Base-by-base conservation (phyloP, 2,797 vertebrate species). In the Naso thynnoides region DNA sequence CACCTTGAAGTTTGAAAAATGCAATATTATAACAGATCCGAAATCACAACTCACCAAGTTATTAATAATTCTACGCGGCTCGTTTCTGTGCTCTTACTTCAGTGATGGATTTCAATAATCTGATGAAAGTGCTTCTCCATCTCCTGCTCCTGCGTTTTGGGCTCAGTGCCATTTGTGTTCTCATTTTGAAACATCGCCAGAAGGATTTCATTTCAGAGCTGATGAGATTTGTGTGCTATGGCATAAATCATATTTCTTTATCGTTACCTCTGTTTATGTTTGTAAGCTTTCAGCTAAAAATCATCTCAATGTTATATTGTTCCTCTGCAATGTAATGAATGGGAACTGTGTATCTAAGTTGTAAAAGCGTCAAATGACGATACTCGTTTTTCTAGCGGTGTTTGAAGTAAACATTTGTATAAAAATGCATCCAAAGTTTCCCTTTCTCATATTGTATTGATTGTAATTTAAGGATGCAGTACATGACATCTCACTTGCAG, bases 111-210 rank as follows among this genome's bases (percentile, higher is more conserved):
- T 73, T 78, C 36, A 85, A 41, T 45, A 80, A 83, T 76, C 33
- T 80, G 55, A 81, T 84, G 61, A 84, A 86, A 86, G 77, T 71
- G 59, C 55, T 60, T 70, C 62, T 78, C 65, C 69, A 41, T 76
- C 48, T 75, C 49, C 23, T 29, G 41, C 52, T 33, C 38, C 61
- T 67, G 38, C 41, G 1, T 78, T 56, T 65, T 57, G 71, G 78
- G 82, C 81, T 82, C 57, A 15, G 50, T 70, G 75, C 70, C 85
- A 89, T 70, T 65, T 47, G 33, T 73, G 82, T 81, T 54, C 41
- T 77, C 52, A 53, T 5, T 82, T 81, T 83, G 78, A 85, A 62
- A 31, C 48, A 8, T 16, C 2, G 78, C 87, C 88, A 85, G 80
- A 78, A 57, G 47, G 78, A 57, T 75, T 72, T 86, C n/a, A 78